phyloP scores from a whole-genome alignment of 2,888 invertebrate genomes.

The Acrobasis consociella region DNA sequence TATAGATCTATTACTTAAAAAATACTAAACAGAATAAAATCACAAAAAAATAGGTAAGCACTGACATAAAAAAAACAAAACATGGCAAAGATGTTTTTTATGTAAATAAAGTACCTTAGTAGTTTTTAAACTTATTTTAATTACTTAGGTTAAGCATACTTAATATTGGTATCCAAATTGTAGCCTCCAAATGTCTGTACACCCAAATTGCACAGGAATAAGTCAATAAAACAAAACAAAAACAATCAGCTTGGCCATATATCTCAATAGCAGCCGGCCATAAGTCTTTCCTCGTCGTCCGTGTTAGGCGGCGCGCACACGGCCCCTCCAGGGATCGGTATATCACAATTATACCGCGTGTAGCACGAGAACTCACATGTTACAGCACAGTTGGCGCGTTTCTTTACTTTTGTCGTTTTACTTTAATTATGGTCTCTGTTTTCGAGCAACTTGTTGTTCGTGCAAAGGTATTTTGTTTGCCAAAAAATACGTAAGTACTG shows the following conservation, averaged over 20 bases:
- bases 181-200: no score
- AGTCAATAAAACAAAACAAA: conserved; percentile 27
- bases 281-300: conserved; percentile 48
- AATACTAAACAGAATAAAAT: no score
- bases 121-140: no score
- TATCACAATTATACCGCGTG: conserved; percentile 74
- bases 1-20: no score
- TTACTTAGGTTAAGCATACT: no score
- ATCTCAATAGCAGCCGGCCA: conserved; percentile 38
- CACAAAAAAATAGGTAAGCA: no score
- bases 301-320: conserved; percentile 32
- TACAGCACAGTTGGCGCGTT: conserved; percentile 9
- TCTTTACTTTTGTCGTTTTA: conserved; percentile 20
- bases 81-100: no score
- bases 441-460: background rate
- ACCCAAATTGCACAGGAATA: background rate
- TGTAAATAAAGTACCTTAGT: no score
- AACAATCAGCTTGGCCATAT: conserved; percentile 32
- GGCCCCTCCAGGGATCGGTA: conserved; percentile 61
- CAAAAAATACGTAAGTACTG: no score
- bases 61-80: no score
- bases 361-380: conserved; percentile 47
- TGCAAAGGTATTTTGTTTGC: background rate
- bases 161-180: no score
- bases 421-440: background rate